phyloP scores from a whole-genome alignment of 2,888 invertebrate genomes.

The Agriopis marginaria region DNA sequence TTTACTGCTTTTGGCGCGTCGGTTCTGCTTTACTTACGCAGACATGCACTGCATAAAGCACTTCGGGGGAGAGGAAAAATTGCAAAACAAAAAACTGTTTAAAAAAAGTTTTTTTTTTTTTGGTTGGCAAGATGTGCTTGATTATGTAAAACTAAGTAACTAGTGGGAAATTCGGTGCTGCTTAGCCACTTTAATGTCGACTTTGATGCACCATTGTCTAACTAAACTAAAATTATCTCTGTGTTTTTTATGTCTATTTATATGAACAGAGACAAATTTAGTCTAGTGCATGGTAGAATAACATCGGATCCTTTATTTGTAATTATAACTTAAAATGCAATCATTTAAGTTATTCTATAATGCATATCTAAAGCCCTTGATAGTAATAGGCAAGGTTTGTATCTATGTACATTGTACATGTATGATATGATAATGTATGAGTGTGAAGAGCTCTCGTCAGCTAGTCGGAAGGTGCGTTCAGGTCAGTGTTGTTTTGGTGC shows the following conservation, averaged over 20 bases:
- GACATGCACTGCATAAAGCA: no score
- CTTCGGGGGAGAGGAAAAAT: no score
- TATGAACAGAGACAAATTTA: neutral
- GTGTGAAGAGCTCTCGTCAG: constrained; percentile 8
- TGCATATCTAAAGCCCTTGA: constrained; percentile 10
- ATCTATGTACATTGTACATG: neutral
- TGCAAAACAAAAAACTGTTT: no score
- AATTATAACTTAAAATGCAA: neutral
- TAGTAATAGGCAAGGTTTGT: neutral
- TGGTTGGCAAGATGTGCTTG: no score
- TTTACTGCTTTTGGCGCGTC: no score
- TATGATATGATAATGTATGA: neutral
- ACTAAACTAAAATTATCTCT: neutral
- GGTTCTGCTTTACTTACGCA: no score
- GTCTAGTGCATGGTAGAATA: neutral
- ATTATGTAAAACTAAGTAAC: no score
- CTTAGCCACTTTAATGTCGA: neutral
- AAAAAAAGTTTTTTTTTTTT: no score
- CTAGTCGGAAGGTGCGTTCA: constrained; percentile 19
- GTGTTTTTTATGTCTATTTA: neutral
- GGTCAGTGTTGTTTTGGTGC: neutral
- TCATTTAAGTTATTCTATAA: constrained; percentile 15
- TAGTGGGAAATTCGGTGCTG: no score
- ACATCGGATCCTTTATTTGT: neutral
- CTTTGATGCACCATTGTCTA: neutral